Percentiles rank a stretch among this genome's conserved stretches.
These are phyloP conservation scores for Sisor rabdophorus DNA, from an alignment of 2,113 vertebrate genomes.

Conservation along the genomic window DNA sequence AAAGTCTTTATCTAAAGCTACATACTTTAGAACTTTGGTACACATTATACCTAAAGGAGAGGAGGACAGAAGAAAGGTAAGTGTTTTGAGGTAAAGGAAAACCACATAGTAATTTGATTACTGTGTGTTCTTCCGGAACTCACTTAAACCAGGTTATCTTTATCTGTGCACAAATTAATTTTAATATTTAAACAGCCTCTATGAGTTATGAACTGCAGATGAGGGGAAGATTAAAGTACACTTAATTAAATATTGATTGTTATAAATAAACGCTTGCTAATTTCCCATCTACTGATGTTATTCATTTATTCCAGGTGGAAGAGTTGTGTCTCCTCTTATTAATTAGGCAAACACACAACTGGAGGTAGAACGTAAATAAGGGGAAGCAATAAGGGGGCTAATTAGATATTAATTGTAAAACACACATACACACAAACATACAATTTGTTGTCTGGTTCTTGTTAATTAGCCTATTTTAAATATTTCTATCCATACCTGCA, in stretches of 20 bases:
- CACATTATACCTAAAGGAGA: background rate
- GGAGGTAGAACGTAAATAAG: slow-evolving; percentile 35
- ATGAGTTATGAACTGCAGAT: slow-evolving; percentile 66
- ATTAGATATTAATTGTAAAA: background rate
- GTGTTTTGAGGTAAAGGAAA: background rate
- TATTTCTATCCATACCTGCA: background rate
- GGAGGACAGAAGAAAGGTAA: background rate
- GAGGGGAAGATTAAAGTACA: slow-evolving; percentile 67
- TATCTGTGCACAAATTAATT: slow-evolving; percentile 71
- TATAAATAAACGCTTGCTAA: slow-evolving; percentile 72
- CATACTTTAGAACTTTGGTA: background rate
- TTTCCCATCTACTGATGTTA: slow-evolving; percentile 56
- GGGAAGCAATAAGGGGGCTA: background rate
- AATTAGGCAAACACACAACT: slow-evolving; percentile 59
- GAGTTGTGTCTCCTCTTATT: slow-evolving; percentile 48
- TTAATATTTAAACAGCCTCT: slow-evolving; percentile 74
- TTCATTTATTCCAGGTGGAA: slow-evolving; percentile 25
- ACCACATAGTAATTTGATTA: slow-evolving; percentile 22
- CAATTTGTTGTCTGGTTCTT: background rate
- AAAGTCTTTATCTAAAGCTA: background rate
- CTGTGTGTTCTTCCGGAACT: slow-evolving; percentile 62
- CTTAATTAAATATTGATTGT: slow-evolving; percentile 76
- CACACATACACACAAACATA: background rate
- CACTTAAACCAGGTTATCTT: slow-evolving; percentile 67
- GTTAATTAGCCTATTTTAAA: background rate